Base-by-base conservation (phyloP, 2,113 vertebrate genomes). In the Ibidorhyncha struthersii region DNA sequence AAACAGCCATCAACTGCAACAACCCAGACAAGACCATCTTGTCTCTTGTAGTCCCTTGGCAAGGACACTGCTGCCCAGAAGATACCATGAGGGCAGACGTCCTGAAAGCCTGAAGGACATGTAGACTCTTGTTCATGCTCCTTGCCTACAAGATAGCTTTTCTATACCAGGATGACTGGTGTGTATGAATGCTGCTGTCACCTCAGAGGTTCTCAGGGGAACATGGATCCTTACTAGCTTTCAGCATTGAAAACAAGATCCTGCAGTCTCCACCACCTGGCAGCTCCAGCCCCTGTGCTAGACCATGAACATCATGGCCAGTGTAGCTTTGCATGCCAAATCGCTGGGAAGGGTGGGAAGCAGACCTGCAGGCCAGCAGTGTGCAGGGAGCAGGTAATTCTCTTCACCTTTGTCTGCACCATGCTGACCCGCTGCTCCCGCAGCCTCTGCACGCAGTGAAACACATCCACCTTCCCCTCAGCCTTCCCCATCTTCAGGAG, bases 351-450 rank as follows among this genome's bases (percentile, higher is more conserved):
- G 8, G 17, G 12, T 27, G 38, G 29, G 59, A 77, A 82, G 5
- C 27, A 66, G 40, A 45, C 38, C 66, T 58, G n/a, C 53, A 78
- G 72, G 21, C 63, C 4, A 4, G 32, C 11, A n/a, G 29, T 2
- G 3, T 15, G 30, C 38, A 58, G 34, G 30, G 14, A 67, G 29
- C 53, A 41, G 26, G 56, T 8, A 40, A 74, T 27, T 65, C 34
- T 65, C 59, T 94, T 94, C 52, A 98, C 98, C 97, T 97, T 80
- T 14, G 96, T 97, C 93, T 98, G 98, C 56, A 98, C 97, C 98
- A 98, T 98, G 93, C 91, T 81, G 47, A 96, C 47, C 3, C 97
- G 62, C 74, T 96, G 94, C 43, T 96, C 91, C 77, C 97, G 89
- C 73, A 98, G 76, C 74, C 63, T 67, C 70, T 96, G 94, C 53